Base-by-base conservation (phyloP, 2,888 invertebrate genomes). In the Phalangium opilio region DNA sequence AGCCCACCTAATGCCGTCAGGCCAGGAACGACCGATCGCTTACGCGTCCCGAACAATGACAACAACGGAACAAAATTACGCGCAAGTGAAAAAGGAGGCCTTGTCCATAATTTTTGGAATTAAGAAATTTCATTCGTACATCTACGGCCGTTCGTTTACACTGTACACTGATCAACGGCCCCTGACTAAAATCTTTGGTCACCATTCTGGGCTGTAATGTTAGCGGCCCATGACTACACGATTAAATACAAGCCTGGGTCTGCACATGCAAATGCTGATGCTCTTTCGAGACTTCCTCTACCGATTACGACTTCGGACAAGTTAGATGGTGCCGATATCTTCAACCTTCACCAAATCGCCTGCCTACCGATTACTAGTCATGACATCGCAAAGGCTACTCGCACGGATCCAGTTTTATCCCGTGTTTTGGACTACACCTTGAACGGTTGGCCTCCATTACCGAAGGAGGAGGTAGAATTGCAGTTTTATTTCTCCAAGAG, bases 91-190 rank as follows among this genome's bases (percentile, higher is more conserved):
- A 18, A 47, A 43, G 18, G 43, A 47, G 35, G 39, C 47, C 3
- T 34, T 57, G 12, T 45, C 51, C 7, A 44, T 58, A n/a, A 48
- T 56, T 7, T 52, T 52, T 21, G 53, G 50, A 36, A 49, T 54
- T 10, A 55, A 54, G 19, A 56, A 55, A 42, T 55, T 57, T 41
- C 55, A 58, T 41, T 49, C 55, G 41, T 57, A 55, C 44, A 32
- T 57, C 14, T 56, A 46, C 47, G 56, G 54, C 12, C 41, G 50
- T 21, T 39, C 39, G 5, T 56, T 57, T 43, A 41, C 39, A 5
- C 34, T 56, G 21, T 11, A 50, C 12, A 44, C 56, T 4, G 56
- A 57, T 41, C 52, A 57, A 43, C 49, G 51, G 20, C 53, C 56
- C 18, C 20, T 55, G 5, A 34, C 41, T 14, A 42, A 42, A n/a